Conservation (phyloP, 2,113 vertebrate species). For the Solenodon paradoxus region DNA sequence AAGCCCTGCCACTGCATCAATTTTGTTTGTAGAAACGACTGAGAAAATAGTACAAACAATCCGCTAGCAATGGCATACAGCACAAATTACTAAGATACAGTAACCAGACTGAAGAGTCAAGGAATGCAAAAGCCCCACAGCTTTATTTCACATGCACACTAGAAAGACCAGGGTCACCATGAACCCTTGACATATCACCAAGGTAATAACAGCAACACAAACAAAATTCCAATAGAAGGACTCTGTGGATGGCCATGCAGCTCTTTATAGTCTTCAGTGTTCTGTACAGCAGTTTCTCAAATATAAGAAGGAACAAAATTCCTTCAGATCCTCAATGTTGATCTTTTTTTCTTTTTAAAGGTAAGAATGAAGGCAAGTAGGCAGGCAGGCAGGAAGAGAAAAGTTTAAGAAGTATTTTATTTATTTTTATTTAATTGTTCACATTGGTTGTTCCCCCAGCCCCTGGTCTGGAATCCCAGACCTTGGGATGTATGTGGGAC, state of each 20-base stretch:
- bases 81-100: not conserved
- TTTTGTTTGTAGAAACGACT: conserved; percentile 31
- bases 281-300: not conserved
- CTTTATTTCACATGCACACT: no score
- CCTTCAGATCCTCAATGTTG: not conserved
- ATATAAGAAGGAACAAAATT: conserved; percentile 6
- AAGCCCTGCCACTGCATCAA: not conserved
- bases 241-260: not conserved
- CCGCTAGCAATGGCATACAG: not conserved
- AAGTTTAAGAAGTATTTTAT: no score
- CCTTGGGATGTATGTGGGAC: no score
- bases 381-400: no score
- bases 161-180: conserved; percentile 48
- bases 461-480: no score
- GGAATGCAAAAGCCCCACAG: not conserved
- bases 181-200: conserved; percentile 2
- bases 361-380: no score
- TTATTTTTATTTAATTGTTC: no score
- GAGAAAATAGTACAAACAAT: not conserved
- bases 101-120: not conserved
- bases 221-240: conserved; percentile 34
- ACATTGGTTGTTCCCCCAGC: no score
- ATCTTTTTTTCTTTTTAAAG: no score
- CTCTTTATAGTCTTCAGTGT: not conserved
- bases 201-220: conserved; percentile 49